These are phyloP conservation scores for Lepidurus couesii DNA, from an alignment of 1,140 invertebrate species.

Conservation along the genomic window DNA sequence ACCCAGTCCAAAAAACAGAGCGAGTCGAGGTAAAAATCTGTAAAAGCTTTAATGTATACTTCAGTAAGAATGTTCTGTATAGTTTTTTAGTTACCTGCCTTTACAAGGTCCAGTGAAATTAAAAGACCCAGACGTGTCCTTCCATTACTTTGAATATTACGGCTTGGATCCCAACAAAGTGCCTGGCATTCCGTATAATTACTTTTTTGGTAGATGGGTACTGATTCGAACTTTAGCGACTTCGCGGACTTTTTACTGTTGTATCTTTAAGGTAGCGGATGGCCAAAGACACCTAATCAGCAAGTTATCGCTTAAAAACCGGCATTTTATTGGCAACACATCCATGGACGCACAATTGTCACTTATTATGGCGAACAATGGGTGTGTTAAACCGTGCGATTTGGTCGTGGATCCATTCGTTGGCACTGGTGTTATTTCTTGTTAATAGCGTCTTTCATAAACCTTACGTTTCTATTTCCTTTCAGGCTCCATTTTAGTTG, in stretches of 20 bases:
- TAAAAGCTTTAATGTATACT: conserved; percentile 28
- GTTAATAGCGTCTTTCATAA: conserved; percentile 28
- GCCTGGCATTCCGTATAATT: conserved; percentile 61
- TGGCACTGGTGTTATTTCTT: conserved; percentile 59
- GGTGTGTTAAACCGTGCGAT: conserved; percentile 62
- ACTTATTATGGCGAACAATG: conserved; percentile 90
- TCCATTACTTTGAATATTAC: conserved; percentile 83
- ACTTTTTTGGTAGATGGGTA: conserved; percentile 83
- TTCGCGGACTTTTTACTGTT: conserved; percentile 26
- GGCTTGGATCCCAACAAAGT: conserved; percentile 66
- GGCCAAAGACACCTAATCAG: conserved; percentile 73
- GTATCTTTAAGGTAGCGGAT: conserved; percentile 59
- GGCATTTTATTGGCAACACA: conserved; percentile 94
- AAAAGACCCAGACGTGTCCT: conserved; percentile 69
- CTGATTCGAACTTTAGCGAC: conserved; percentile 34
- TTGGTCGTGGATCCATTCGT: conserved; percentile 91
- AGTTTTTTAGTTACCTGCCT: conserved; percentile 74
- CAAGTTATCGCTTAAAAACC: conserved; percentile 73
- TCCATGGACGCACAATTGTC: conserved; percentile 93
- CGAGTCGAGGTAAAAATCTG: conserved; percentile 25
- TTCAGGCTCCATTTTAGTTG: conserved; percentile 73
- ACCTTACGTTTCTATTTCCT: neutral
- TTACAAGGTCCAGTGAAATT: conserved; percentile 72
- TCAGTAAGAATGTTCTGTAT: conserved; percentile 38
- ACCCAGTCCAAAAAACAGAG: conserved; percentile 27